Conservation (phyloP, 2,797 vertebrate genomes). For the Eremophila alpestris region DNA sequence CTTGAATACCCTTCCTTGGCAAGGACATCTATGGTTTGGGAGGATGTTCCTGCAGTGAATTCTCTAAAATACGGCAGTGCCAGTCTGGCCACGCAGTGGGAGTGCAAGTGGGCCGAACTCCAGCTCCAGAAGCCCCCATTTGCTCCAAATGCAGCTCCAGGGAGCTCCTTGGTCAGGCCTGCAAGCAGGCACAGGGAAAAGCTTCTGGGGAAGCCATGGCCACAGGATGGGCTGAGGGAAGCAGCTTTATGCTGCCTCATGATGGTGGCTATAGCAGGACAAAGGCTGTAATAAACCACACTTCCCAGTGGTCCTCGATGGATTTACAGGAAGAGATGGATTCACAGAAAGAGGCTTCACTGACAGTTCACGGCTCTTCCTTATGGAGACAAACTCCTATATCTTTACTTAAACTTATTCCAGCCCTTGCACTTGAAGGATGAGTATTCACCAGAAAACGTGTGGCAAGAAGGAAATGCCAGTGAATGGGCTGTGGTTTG, state of each 20-base stretch:
- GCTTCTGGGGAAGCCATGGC: not conserved
- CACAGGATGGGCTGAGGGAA: fast-evolving
- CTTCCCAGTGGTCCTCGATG: not conserved
- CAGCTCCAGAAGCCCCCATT: not conserved
- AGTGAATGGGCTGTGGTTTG: not conserved
- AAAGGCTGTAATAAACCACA: not conserved
- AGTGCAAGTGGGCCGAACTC: not conserved
- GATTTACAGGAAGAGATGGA: not conserved
- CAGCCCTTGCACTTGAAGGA: not conserved
- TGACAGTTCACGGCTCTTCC: not conserved
- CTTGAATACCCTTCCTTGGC: constrained; percentile 40
- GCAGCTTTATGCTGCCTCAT: not conserved
- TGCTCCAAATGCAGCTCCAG: fast-evolving
- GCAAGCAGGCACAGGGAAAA: not conserved
- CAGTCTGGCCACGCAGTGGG: not conserved
- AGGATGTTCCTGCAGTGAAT: constrained; percentile 34
- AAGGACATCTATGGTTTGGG: constrained; percentile 26
- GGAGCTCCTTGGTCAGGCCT: fast-evolving
- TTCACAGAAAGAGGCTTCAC: not conserved
- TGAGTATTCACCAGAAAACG: not conserved
- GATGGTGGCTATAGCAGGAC: not conserved
- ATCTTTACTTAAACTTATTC: not conserved
- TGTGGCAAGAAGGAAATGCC: not conserved
- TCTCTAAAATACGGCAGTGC: not conserved
- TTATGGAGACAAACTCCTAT: not conserved